phyloP scores from a whole-genome alignment of 2,113 vertebrate species.

The Melierax canorus region DNA sequence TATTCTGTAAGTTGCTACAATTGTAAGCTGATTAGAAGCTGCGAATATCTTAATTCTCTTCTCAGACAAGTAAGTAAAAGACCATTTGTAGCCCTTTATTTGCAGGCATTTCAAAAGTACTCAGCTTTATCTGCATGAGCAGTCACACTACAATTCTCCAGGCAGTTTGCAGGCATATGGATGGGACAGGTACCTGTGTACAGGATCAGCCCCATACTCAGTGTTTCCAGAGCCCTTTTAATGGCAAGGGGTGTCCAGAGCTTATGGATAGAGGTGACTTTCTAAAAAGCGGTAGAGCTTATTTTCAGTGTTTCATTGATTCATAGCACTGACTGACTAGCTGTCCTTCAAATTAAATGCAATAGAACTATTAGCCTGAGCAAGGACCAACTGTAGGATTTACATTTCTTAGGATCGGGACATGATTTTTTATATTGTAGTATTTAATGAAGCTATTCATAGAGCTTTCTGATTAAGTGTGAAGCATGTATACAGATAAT shows the following conservation, averaged over 20 bases:
- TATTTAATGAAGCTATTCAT: neutral
- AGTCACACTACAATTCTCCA: neutral
- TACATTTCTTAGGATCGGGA: neutral
- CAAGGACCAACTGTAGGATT: neutral
- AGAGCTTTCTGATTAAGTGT: neutral
- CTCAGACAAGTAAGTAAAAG: neutral
- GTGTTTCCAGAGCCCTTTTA: neutral
- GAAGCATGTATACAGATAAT: neutral
- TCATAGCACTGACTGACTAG: neutral
- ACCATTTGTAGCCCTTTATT: neutral
- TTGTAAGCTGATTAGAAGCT: neutral
- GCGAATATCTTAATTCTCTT: neutral
- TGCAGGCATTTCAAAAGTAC: neutral
- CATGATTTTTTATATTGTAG: neutral
- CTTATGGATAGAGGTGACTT: neutral
- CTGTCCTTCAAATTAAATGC: neutral
- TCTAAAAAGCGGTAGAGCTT: neutral
- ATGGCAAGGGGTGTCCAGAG: neutral
- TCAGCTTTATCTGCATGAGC: neutral
- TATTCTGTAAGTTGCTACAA: neutral
- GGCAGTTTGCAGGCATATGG: neutral
- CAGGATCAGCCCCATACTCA: neutral
- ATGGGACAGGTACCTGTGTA: rapidly evolving
- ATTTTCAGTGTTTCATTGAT: neutral
- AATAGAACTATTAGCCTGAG: neutral